phyloP scores from a whole-genome alignment of 92 coral and sea anemone genomes.

The Meandrina meandrites region DNA sequence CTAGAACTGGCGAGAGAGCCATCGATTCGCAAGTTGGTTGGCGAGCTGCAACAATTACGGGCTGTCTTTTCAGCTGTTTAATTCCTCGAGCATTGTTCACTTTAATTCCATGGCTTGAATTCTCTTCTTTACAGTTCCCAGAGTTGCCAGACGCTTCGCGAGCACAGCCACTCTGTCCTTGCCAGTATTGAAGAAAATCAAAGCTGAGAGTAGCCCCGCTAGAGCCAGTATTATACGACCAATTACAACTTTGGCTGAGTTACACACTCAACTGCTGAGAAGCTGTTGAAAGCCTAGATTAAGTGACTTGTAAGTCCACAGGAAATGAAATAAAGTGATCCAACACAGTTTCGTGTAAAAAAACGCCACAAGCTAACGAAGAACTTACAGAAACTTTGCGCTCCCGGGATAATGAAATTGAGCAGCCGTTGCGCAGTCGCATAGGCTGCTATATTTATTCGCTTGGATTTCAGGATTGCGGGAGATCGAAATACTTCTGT shows the following conservation, averaged over 20 bases:
- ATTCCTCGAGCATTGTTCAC: background rate
- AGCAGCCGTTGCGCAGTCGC: no score
- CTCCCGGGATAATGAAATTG: background rate
- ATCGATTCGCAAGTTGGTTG: background rate
- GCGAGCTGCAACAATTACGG: background rate
- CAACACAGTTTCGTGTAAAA: background rate
- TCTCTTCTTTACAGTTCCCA: background rate
- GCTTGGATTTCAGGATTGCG: background rate
- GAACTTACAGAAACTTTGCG: background rate
- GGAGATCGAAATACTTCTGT: background rate
- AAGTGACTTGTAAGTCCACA: background rate
- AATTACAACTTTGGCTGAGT: background rate
- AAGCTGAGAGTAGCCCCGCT: background rate
- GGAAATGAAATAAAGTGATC: slow-evolving; percentile 23
- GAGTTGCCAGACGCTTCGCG: background rate
- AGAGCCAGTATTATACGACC: background rate
- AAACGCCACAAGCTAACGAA: background rate
- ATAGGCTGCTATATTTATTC: background rate
- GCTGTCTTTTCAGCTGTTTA: background rate
- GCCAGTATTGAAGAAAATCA: background rate
- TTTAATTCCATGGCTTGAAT: background rate
- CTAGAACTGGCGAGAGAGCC: background rate
- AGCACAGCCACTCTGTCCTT: background rate
- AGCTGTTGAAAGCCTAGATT: slow-evolving; percentile 24
- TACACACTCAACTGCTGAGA: background rate